Evolutionary conservation across 1,140 invertebrate genomes (phyloP).

Genomic region (Lasioglossum baleicum): DNA sequence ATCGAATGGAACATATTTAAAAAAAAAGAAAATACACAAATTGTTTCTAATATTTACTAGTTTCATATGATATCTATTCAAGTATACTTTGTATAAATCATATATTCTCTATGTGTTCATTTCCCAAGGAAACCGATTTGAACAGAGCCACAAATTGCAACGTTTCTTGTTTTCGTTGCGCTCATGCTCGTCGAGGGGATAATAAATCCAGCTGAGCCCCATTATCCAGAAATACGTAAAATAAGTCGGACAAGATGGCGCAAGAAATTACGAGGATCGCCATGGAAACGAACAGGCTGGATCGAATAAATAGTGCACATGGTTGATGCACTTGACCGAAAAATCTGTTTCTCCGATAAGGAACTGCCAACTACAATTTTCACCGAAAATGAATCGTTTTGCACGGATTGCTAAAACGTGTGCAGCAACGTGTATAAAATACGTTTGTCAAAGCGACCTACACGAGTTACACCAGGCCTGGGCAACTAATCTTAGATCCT

Average conservation of each 20-base stretch:
- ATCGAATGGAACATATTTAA: neutral
- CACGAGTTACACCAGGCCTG: no score
- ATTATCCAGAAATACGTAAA: conserved; percentile 28
- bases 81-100: no score
- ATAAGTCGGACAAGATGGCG: conserved; percentile 20
- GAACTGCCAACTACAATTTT: conserved; percentile 4
- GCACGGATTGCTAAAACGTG: neutral
- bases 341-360: conserved; percentile 36
- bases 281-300: neutral
- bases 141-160: conserved; percentile 1
- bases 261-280: conserved; percentile 6
- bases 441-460: no score
- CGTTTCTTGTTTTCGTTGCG: neutral
- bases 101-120: no score
- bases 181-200: neutral
- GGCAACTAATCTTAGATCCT: no score
- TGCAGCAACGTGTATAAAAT: no score
- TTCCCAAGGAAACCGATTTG: neutral
- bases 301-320: conserved; percentile 5
- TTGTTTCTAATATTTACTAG: neutral
- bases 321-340: conserved; percentile 37
- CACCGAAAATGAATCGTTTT: neutral
- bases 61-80: neutral
- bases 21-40: neutral
- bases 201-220: conserved; percentile 18